Evolutionary conservation across 2,113 vertebrate species (phyloP), one percentile per base, ranked within the genome.

Genomic region (Cottus gobio): DNA sequence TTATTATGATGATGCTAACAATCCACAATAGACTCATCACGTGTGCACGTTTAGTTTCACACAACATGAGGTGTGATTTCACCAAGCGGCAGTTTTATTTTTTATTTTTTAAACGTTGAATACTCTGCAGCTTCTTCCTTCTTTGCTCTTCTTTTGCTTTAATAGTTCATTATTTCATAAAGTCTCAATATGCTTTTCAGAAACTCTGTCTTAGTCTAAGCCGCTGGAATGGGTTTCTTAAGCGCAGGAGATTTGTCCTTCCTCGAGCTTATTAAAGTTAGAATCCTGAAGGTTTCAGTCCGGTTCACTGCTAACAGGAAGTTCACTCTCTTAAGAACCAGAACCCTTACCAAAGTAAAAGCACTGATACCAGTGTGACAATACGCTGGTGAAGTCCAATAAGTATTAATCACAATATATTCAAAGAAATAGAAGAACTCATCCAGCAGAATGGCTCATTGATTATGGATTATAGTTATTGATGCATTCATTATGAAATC

Each of bases 31-130:
- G 31, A 73, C 37, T 34, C 57, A 58, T 80, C 60, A 16, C 11
- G 61, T 62, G 44, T 48, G 69, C 66, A 75, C n/a, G n/a, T 65
- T 84, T 68, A 70, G 64, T 64, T 64, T 39, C 65, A 75, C 82
- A 24, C 84, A 56, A 77, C 82, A 69, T 74, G 77, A 79, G 69
- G 79, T 72, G 42, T 84, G 77, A 87, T 88, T 84, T 73, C 66
- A 46, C 80, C 72, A 72, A 77, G 77, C 39, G 36, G 87, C 4
- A 20, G 74, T 78, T 80, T 44, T 18, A 7, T 7, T 48, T 48
- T 8, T 20, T 48, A 83, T 37, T 20, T 48, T 20, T 48, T 8
- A 76, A 77, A 75, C 77, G 58, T 82, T 37, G 28, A 71, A 68
- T 75, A 2, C 0, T 34, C 34, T 0, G 66, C n/a, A n/a, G 36